Evolutionary conservation across 2,888 invertebrate species (phyloP), one percentile per base, ranked within the genome.

Genomic region (Drosophila longiperda): DNA sequence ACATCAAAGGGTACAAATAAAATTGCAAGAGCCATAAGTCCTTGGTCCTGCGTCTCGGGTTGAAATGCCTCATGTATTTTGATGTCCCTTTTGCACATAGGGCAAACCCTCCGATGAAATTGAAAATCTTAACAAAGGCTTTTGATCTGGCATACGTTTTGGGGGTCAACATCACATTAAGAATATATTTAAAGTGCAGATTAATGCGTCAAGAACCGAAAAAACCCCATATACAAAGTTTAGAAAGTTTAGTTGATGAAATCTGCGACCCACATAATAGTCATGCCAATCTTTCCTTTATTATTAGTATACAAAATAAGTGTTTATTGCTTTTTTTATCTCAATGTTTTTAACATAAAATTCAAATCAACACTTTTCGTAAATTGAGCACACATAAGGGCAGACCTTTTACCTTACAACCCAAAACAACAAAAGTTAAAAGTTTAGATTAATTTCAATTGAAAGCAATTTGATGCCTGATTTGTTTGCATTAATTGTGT

Each of bases 1-100:
- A 78, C 78, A 87, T 88, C 75, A 91, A 92, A 91, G 91, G 91
- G 91, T 92, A 90, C 89, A 81, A 78, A 49, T 80, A 69, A 78
- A 83, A 72, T 72, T 72, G 75, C 73, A 78, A 75, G 60, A 75
- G 75, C 76, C 59, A 78, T 78, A 80, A 71, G 73, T 75, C 68
- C 75, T 70, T 73, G 36, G 38, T 61, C 29, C 61, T 62, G 55
- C 7, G 20, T 12, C 45, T 45, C 20, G 45, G 12, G 45, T 45
- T 20, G 45, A 23, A 15, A 23, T 23, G 45, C 23, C 3, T 15
- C 23, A 45, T 1, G 23, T 45, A 45, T 45, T 45, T n/a, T 1
- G 0, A 40, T 40, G 9, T 9, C n/a, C 9, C n/a, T n/a, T 89
- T 80, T 76, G 77, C 75, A 70, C 62, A 73, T 57, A 26, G 34